phyloP scores from a whole-genome alignment of 1,140 invertebrate species.

The Berghia stephanieae region DNA sequence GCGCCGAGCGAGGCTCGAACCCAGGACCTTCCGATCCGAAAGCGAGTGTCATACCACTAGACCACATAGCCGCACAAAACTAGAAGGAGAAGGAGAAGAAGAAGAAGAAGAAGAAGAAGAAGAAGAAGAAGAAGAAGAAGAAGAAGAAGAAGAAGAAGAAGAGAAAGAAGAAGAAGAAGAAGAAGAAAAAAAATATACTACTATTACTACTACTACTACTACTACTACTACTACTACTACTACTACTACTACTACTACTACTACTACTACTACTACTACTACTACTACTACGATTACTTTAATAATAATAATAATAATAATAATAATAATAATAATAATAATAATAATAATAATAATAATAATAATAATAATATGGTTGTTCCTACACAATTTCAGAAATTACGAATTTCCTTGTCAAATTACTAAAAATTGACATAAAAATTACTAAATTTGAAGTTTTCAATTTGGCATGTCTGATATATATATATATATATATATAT shows the following conservation, averaged over 20 bases:
- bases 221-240: background rate
- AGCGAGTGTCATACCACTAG: too few relatives aligned
- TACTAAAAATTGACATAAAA: too few relatives aligned
- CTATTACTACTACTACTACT: background rate
- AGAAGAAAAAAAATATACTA: background rate
- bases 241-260: conserved; percentile 26
- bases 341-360: conserved; percentile 3
- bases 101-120: background rate
- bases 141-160: background rate
- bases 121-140: background rate
- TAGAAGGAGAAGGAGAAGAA: too few relatives aligned
- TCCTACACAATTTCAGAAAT: too few relatives aligned
- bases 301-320: background rate
- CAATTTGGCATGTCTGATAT: background rate
- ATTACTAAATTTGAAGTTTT: too few relatives aligned
- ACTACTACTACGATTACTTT: background rate
- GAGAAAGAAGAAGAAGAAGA: background rate
- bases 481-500: conserved; percentile 19
- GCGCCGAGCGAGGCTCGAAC: too few relatives aligned
- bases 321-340: conserved; percentile 7
- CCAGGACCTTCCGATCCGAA: too few relatives aligned
- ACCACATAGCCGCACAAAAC: too few relatives aligned
- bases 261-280: background rate
- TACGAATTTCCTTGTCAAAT: too few relatives aligned
- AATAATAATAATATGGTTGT: background rate